A percentile compares a stretch with the other conserved stretches of the same genome.
Evolutionary conservation across 1,140 invertebrate genomes (phyloP).

Genomic region (Plodia interpunctella): DNA sequence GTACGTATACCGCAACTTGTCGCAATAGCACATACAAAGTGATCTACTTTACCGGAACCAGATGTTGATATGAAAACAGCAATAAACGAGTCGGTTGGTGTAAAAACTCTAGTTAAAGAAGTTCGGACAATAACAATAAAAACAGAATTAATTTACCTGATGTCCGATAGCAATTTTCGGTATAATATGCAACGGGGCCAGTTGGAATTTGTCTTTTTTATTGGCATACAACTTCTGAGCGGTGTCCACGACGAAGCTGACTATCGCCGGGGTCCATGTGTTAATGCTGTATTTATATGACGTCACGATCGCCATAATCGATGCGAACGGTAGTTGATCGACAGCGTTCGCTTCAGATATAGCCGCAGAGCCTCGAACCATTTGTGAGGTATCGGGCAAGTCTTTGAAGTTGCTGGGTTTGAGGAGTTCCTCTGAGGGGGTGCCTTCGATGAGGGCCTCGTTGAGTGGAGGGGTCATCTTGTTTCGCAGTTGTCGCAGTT

Average conservation of each 20-base stretch:
- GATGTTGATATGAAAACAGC: too few relatives aligned
- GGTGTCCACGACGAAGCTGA: constrained; percentile 72
- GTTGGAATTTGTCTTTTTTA: constrained; percentile 55
- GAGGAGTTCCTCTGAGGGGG: constrained; percentile 63
- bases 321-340: constrained; percentile 71
- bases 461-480: constrained; percentile 48
- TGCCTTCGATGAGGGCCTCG: constrained; percentile 37
- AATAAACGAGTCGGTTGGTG: too few relatives aligned
- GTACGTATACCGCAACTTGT: too few relatives aligned
- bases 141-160: constrained; percentile 40
- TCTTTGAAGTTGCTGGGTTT: constrained; percentile 73
- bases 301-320: constrained; percentile 76
- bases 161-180: constrained; percentile 67
- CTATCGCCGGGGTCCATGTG: constrained; percentile 70
- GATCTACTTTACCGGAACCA: too few relatives aligned
- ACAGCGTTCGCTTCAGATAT: constrained; percentile 47
- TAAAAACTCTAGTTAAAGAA: too few relatives aligned
- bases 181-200: constrained; percentile 59
- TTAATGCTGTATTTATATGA: constrained; percentile 74
- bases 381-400: constrained; percentile 73
- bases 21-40: too few relatives aligned
- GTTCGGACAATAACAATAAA: too few relatives aligned
- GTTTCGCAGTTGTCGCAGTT: constrained; percentile 49
- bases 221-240: constrained; percentile 68
- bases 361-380: constrained; percentile 61